Base-by-base conservation (phyloP, 1,140 invertebrate species). In the Mizuhopecten yessoensis region DNA sequence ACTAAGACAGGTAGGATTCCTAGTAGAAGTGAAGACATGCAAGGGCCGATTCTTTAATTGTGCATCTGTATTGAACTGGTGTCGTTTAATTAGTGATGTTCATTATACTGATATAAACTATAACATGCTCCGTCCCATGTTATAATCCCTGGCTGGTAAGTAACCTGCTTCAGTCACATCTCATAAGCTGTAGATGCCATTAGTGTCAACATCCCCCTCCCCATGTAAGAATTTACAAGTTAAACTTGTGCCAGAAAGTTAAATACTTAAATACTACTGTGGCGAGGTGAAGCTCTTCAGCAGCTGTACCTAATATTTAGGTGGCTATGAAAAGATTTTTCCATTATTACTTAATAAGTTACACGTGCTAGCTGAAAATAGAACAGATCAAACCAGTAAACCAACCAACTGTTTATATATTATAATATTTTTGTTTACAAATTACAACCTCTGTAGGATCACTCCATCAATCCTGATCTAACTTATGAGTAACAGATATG, bases 301-400 rank as follows among this genome's bases (percentile, higher is more conserved):
- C 57, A 75, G 57, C 57, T 75, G 57, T 75, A 75, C 3, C n/a
- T 75, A 17, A 75, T 75, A 75, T 29, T 5, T 75, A 75, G 57
- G 57, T 75, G 57, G 57, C 57, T 75, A 75, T 75, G 57, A 75
- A 75, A 75, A 75, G 57, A 75, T 75, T 13, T 75, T 75, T 75
- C 57, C 57, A 75, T 75, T 75, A 75, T 75, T n/a, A 75, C n/a
- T 75, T 75, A 29, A 75, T 75, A n/a, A 75, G 57, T 75, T n/a
- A 0, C 23, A 75, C 57, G 29, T 75, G 57, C 23, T 75, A 9
- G 23, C 23, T 75, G 11, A 75, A 17, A 75, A 29, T 5, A n/a
- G 29, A 17, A 1, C 11, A 75, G 57, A 75, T 17, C 57, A 75
- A 75, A 75, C n/a, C 17, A 29, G n/a, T 75, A 75, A 75, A 75